phyloP scores from a whole-genome alignment of 2,888 invertebrate genomes.

The Amblyteles armatorius region DNA sequence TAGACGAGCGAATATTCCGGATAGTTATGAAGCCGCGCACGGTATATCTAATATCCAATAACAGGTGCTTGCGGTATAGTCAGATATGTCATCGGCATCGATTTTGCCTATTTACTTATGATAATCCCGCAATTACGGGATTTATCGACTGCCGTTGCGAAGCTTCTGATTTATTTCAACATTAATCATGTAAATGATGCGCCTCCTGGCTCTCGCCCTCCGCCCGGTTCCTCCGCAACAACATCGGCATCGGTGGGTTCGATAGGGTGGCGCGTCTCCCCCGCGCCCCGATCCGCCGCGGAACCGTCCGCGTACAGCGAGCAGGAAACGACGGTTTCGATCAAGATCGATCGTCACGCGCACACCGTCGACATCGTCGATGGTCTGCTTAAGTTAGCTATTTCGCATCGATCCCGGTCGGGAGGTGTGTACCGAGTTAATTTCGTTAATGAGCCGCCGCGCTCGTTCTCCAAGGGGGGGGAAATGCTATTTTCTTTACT shows the following conservation, averaged over 20 bases:
- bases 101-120: slow-evolving; percentile 83
- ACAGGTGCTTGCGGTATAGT: slow-evolving; percentile 70
- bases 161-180: slow-evolving; percentile 84
- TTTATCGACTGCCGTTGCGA: slow-evolving; percentile 83
- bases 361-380: slow-evolving; percentile 43
- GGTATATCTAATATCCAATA: slow-evolving; percentile 69
- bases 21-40: slow-evolving; percentile 23
- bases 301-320: slow-evolving; percentile 69
- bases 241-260: slow-evolving; percentile 47
- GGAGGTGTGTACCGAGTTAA: slow-evolving; percentile 41
- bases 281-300: slow-evolving; percentile 66
- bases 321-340: slow-evolving; percentile 84
- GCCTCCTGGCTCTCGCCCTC: slow-evolving; percentile 69
- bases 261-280: slow-evolving; percentile 64
- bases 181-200: slow-evolving; percentile 85
- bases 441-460: slow-evolving; percentile 46
- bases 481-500: background rate
- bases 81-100: slow-evolving; percentile 74
- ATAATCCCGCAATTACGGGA: slow-evolving; percentile 84
- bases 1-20: slow-evolving; percentile 48
- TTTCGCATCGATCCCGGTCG: slow-evolving; percentile 70
- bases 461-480: background rate
- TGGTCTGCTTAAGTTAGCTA: slow-evolving; percentile 71
- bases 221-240: slow-evolving; percentile 76
- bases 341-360: slow-evolving; percentile 82